A percentile compares a stretch with the other conserved stretches of the same genome.
These are phyloP conservation scores for Mus minutoides DNA, from an alignment of 2,797 vertebrate species.

Conservation along the genomic window DNA sequence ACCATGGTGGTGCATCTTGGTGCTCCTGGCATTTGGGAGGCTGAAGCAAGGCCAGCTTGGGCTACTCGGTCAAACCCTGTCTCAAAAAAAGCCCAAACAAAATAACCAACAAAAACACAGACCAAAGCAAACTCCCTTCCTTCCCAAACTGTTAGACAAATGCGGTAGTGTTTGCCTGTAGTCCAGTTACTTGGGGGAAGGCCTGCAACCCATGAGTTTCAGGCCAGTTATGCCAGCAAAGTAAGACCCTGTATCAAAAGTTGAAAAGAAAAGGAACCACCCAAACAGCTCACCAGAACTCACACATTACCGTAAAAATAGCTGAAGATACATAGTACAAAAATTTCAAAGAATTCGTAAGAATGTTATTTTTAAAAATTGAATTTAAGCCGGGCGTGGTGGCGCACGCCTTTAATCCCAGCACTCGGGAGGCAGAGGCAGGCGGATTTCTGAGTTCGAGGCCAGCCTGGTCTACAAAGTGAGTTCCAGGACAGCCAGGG, in stretches of 20 bases:
- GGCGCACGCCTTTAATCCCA: no score
- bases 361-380: slow-evolving; percentile 27
- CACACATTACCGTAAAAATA: not conserved
- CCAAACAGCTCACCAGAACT: slow-evolving; percentile 16
- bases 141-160: not conserved
- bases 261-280: not conserved
- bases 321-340: not conserved
- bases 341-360: not conserved
- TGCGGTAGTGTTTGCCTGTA: not conserved
- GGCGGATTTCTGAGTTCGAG: no score
- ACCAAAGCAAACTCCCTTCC: not conserved
- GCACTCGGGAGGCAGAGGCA: no score
- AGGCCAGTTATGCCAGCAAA: not conserved
- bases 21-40: not conserved
- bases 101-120: not conserved
- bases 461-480: no score
- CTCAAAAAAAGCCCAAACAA: not conserved
- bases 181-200: not conserved
- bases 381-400: no score
- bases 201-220: not conserved
- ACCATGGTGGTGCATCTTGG: not conserved
- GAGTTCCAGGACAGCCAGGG: no score
- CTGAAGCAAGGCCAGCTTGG: not conserved
- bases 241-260: not conserved
- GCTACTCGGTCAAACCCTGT: not conserved